phyloP scores from a whole-genome alignment of 2,888 invertebrate genomes.

The Amiota communis region DNA sequence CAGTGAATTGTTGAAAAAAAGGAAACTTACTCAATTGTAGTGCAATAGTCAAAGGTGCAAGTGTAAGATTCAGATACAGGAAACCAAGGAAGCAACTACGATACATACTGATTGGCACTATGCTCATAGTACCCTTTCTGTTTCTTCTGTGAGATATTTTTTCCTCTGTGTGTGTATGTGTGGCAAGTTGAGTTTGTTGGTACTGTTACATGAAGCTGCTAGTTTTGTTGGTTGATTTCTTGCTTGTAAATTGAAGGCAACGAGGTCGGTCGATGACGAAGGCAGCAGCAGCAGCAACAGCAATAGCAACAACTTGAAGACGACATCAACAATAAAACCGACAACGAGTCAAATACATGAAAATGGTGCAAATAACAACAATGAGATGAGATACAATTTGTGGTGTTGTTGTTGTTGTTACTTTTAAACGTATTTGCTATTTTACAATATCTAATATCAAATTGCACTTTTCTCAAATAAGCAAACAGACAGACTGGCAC shows the following conservation, averaged over 20 bases:
- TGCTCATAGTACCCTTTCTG: too few relatives aligned
- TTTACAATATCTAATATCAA: slow-evolving; percentile 66
- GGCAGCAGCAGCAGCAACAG: slow-evolving; percentile 9
- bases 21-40: too few relatives aligned
- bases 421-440: slow-evolving; percentile 61
- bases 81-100: too few relatives aligned
- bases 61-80: too few relatives aligned
- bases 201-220: not conserved
- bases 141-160: too few relatives aligned
- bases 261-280: not conserved
- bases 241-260: slow-evolving; percentile 1
- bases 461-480: slow-evolving; percentile 51
- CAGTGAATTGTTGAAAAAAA: too few relatives aligned
- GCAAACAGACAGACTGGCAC: slow-evolving; percentile 3
- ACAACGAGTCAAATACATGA: slow-evolving; percentile 3
- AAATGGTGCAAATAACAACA: not conserved
- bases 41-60: too few relatives aligned
- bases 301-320: not conserved
- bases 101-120: too few relatives aligned
- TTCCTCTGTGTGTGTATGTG: not conserved
- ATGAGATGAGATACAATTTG: slow-evolving; percentile 1
- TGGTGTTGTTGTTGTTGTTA: slow-evolving; percentile 16
- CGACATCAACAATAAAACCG: not conserved
- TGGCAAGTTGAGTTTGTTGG: not conserved
- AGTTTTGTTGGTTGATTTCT: not conserved